These are phyloP conservation scores for Minunthozetes semirufus DNA, from an alignment of 2,888 invertebrate genomes.

Conservation along the genomic window DNA sequence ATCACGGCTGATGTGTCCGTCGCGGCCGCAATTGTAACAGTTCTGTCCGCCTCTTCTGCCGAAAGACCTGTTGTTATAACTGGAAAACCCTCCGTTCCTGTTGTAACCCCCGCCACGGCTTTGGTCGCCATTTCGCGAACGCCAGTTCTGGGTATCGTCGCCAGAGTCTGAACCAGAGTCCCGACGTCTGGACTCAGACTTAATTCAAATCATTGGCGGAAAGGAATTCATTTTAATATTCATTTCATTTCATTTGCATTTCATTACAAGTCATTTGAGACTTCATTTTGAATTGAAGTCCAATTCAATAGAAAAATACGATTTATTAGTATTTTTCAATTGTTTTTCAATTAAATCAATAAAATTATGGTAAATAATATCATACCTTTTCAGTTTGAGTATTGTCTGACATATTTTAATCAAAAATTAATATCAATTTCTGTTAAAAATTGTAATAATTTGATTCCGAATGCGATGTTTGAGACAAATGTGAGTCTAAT, in stretches of 20 bases:
- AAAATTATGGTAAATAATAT: neutral
- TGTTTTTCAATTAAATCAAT: neutral
- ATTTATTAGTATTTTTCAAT: neutral
- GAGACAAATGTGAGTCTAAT: neutral
- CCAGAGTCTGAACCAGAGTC: constrained; percentile 19
- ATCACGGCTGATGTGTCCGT: constrained; percentile 43
- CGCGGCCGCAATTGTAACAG: constrained; percentile 43
- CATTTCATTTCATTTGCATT: neutral
- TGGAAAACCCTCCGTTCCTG: neutral
- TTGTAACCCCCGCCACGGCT: neutral
- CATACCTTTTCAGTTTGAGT: constrained; percentile 10
- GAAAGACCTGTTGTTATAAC: neutral
- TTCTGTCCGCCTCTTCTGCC: constrained; percentile 18
- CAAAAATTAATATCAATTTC: neutral
- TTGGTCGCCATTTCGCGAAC: neutral
- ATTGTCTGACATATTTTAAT: neutral
- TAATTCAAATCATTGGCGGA: neutral
- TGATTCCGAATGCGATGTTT: neutral
- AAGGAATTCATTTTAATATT: neutral
- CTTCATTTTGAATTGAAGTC: neutral
- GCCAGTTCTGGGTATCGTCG: neutral
- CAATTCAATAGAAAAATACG: constrained; percentile 7
- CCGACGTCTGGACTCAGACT: neutral
- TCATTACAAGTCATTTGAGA: neutral
- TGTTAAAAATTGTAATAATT: neutral